These are phyloP conservation scores for Onychomys torridus DNA, from an alignment of 2,797 vertebrate genomes.

Conservation along the genomic window DNA sequence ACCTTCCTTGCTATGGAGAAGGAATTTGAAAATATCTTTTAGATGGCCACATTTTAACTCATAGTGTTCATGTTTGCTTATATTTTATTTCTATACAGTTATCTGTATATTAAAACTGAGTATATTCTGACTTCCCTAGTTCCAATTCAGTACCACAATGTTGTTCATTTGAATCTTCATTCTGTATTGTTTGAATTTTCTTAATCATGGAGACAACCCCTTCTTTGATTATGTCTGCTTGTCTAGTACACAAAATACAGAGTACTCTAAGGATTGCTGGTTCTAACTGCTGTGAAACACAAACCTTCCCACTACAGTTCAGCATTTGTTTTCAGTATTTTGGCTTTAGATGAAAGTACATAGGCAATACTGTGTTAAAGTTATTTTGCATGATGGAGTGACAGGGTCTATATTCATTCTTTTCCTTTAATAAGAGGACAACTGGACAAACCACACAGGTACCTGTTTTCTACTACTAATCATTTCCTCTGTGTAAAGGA, in stretches of 20 bases:
- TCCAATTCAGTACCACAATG: neutral
- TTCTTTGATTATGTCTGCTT: neutral
- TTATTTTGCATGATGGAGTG: neutral
- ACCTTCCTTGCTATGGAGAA: too few species aligned
- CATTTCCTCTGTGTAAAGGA: neutral
- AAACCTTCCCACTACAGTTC: neutral
- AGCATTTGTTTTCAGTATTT: neutral
- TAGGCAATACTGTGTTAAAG: neutral
- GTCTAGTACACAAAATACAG: neutral
- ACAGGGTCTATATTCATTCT: neutral
- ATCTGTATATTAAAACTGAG: neutral
- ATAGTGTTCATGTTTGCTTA: neutral
- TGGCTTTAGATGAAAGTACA: neutral
- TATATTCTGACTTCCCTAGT: neutral
- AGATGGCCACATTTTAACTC: neutral
- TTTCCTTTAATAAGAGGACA: constrained; percentile 16
- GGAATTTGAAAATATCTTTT: neutral
- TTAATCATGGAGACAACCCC: neutral
- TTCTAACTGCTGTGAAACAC: neutral
- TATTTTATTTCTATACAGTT: neutral
- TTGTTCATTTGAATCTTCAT: neutral
- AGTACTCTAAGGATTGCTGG: neutral
- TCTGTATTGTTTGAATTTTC: neutral
- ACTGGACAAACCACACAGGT: neutral
- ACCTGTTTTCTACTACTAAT: too few species aligned